phyloP scores from a whole-genome alignment of 2,113 vertebrate species.

The Neolamprologus sp. region DNA sequence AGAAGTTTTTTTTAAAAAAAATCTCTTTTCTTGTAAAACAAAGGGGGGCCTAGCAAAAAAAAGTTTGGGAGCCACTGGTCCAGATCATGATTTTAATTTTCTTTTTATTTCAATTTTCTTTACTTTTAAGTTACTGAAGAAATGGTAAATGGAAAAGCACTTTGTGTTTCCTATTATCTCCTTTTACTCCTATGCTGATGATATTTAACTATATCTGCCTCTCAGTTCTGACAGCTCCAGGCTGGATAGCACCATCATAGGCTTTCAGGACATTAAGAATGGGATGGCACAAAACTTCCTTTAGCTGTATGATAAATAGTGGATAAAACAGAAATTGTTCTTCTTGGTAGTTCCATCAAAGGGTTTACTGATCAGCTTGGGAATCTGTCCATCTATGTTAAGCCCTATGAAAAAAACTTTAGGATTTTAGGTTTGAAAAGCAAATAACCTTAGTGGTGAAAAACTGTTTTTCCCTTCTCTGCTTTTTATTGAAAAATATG shows the following conservation, averaged over 20 bases:
- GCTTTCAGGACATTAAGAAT: background rate
- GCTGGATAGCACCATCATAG: background rate
- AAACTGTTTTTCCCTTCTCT: background rate
- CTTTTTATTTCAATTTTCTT: background rate
- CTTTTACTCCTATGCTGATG: background rate
- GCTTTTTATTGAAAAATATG: background rate
- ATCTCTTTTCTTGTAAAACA: background rate
- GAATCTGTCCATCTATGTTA: background rate
- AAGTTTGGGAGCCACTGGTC: background rate
- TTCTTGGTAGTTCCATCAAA: background rate
- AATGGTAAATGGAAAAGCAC: background rate
- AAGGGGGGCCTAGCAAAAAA: background rate
- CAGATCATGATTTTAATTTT: background rate
- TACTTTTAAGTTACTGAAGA: background rate
- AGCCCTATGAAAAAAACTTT: background rate
- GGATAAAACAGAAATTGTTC: background rate
- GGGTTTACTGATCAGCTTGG: background rate
- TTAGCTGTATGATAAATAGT: background rate
- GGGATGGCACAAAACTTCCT: background rate
- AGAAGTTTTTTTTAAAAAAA: fast-evolving
- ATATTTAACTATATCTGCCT: background rate
- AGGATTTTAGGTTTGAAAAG: background rate
- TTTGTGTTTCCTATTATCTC: background rate
- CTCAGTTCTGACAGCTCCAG: background rate
- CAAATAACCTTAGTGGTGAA: background rate